Evolutionary conservation across 2,888 invertebrate genomes (phyloP), one percentile per base, ranked within the genome.

Genomic region (Frankliniella fusca): DNA sequence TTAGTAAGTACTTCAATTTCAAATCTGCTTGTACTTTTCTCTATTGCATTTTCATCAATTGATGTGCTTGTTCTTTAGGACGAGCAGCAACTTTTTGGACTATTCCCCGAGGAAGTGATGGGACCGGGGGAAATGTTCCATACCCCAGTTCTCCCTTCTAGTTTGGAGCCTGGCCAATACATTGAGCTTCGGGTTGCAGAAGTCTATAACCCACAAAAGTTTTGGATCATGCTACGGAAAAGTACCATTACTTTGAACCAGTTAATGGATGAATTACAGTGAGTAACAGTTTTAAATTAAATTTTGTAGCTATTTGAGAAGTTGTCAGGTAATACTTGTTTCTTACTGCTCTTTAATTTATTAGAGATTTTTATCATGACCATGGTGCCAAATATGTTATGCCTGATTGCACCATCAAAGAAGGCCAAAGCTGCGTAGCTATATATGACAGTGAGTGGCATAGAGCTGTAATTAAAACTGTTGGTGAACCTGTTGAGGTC

Each of bases 151-250:
- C 12, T 76, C 12, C 70, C 70, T 76, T 12, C n/a, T 12, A 23
- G 27, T 9, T 12, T 76, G 9, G 27, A 27, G 27, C n/a, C 27
- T 11, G 70, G 70, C 12, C 15, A 84, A 84, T 54, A 84, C 87
- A 85, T 90, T 11, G 89, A 89, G 85, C 88, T 91, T 81, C 85
- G 87, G 48, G 88, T 91, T 80, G 90, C 88, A 23, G 91, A 88
- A 87, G 89, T 91, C 84, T 91, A 90, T 87, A 91, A 91, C 84
- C 90, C 90, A 79, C 90, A 90, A 48, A 91, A 91, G 87, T 90
- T 91, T 87, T 91, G 91, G 91, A 85, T 91, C 84, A 87, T 89
- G 84, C 88, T 89, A 20, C 88, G 88, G 82, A 88, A 88, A 0
- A 86, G 87, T 0, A 81, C 85, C 0, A 12, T 23, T n/a, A 23